Conservation (phyloP, 2,888 invertebrate genomes). For the Muscina levida region DNA sequence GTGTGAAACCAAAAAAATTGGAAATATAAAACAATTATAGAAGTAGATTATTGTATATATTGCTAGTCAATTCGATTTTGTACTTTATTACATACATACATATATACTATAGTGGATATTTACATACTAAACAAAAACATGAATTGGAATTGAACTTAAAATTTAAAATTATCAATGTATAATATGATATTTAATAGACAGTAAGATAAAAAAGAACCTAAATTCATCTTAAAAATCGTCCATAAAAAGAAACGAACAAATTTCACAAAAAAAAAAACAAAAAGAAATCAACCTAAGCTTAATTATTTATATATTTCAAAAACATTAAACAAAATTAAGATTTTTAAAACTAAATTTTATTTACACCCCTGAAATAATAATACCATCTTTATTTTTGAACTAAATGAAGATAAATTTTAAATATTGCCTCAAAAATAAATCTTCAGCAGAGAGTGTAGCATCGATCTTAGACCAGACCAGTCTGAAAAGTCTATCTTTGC, state of each 20-base stretch:
- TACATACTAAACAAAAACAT: background rate
- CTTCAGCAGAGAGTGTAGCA: no score
- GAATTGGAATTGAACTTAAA: constrained; percentile 56
- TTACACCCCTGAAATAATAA: background rate
- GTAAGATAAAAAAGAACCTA: background rate
- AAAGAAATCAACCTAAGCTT: background rate
- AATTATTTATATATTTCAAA: constrained; percentile 33
- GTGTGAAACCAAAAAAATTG: background rate
- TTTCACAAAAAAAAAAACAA: background rate
- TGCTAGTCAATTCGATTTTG: constrained; percentile 57
- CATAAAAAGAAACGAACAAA: constrained; percentile 21
- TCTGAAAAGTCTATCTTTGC: no score
- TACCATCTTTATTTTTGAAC: no score
- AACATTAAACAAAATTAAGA: no score
- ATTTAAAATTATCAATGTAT: constrained; percentile 32
- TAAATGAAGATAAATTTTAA: no score
- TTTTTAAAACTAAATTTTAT: constrained; percentile 31
- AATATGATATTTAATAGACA: constrained; percentile 18
- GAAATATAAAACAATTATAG: background rate
- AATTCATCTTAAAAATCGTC: constrained; percentile 18
- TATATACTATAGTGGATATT: no score
- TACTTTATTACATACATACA: constrained; percentile 29
- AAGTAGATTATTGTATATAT: constrained; percentile 21
- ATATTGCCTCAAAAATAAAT: no score
- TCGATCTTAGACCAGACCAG: no score